These are phyloP conservation scores for Ceratina japonica DNA, from an alignment of 1,140 invertebrate species.

Conservation along the genomic window DNA sequence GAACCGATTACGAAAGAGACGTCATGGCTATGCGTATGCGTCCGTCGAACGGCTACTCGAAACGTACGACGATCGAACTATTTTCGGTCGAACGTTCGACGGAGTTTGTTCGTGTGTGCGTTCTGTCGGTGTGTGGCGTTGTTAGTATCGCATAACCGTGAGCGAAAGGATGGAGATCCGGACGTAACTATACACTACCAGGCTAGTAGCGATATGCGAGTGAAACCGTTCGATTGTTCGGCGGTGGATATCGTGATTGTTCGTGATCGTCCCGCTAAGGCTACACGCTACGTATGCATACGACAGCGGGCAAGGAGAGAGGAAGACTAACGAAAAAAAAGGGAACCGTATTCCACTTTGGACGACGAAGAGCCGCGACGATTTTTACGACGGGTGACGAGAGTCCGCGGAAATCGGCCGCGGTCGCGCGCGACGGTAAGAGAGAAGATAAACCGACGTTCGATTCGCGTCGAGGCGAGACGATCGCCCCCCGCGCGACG, in stretches of 20 bases:
- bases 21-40: too few species aligned
- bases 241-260: background rate
- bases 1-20: too few species aligned
- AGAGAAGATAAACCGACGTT: background rate
- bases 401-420: conserved; percentile 17
- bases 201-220: conserved; percentile 16
- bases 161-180: conserved; percentile 37
- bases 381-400: conserved; percentile 9
- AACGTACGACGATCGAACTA: background rate
- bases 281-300: conserved; percentile 11
- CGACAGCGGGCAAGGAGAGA: conserved; percentile 48
- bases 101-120: background rate
- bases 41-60: background rate
- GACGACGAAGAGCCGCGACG: conserved; percentile 50
- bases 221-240: conserved; percentile 30
- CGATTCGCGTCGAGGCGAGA: background rate
- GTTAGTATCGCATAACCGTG: background rate
- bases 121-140: too few species aligned
- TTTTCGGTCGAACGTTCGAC: background rate
- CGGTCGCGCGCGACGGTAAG: background rate
- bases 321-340: conserved; percentile 38
- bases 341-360: conserved; percentile 53
- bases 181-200: conserved; percentile 32
- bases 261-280: conserved; percentile 29
- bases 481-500: conserved; percentile 31